Percentiles rank a stretch among this genome's conserved stretches.
Evolutionary conservation across 1,140 invertebrate species (phyloP).

Genomic region (Doryteuthis pealeii): DNA sequence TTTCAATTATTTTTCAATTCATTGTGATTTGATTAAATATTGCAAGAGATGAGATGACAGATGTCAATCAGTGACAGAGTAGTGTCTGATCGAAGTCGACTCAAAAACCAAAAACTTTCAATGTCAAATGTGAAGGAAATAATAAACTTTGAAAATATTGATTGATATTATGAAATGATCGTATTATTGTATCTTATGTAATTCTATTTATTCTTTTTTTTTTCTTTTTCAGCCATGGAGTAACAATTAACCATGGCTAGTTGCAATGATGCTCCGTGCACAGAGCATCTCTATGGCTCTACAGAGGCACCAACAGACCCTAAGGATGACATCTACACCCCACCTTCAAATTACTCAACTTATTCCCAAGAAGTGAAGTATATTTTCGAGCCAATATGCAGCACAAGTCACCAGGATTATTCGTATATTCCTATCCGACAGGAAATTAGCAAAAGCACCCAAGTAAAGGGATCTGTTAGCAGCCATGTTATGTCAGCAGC

Average conservation of each 20-base stretch:
- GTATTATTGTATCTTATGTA: too few species aligned
- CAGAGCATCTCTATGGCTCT: neutral
- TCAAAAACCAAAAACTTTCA: too few species aligned
- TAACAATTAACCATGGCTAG: constrained; percentile 1
- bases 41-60: too few species aligned
- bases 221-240: constrained; percentile 6
- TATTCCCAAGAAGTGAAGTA: constrained; percentile 35
- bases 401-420: constrained; percentile 22
- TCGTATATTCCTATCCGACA: constrained; percentile 24
- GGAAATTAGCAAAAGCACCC: neutral
- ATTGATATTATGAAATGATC: too few species aligned
- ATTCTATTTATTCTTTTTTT: neutral
- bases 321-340: neutral
- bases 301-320: neutral
- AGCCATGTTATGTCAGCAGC: neutral
- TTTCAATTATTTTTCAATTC: too few species aligned
- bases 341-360: constrained; percentile 28
- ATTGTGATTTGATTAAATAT: too few species aligned
- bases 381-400: constrained; percentile 26
- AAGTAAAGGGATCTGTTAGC: neutral
- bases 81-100: too few species aligned
- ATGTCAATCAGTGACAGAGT: too few species aligned
- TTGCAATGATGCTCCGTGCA: neutral
- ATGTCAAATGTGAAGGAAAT: too few species aligned
- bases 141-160: too few species aligned